These are phyloP conservation scores for Gallinago solitaria DNA, from an alignment of 2,797 vertebrate species.

Conservation along the genomic window DNA sequence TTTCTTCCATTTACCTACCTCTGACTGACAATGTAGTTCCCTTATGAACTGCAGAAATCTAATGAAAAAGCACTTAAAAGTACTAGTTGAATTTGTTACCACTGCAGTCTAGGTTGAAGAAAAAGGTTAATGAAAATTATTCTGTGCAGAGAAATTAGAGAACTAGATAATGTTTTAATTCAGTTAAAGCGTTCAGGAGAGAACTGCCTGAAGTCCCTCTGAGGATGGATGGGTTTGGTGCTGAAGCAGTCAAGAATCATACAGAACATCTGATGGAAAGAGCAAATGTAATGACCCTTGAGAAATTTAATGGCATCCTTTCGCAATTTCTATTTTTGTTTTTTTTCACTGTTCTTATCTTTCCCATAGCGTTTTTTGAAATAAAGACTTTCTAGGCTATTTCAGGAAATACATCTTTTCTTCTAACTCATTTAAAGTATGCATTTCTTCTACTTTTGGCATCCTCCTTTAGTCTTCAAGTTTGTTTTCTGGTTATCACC, in stretches of 20 bases:
- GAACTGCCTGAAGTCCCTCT: not conserved
- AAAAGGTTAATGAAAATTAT: not conserved
- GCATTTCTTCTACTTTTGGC: not conserved
- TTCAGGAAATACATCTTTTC: not conserved
- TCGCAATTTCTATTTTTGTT: not conserved
- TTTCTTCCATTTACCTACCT: not conserved
- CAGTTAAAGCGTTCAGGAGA: not conserved
- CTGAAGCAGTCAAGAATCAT: not conserved
- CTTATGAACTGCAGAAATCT: not conserved
- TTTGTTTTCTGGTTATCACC: not conserved
- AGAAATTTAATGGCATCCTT: not conserved
- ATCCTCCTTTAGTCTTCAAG: not conserved
- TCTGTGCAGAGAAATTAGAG: not conserved
- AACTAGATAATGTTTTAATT: not conserved
- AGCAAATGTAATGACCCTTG: not conserved
- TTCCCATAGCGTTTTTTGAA: not conserved
- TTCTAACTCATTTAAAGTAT: not conserved
- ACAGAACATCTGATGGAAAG: not conserved
- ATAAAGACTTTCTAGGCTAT: not conserved
- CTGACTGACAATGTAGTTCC: not conserved
- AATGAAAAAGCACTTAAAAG: not conserved
- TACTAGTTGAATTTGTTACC: not conserved
- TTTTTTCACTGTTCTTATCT: not conserved
- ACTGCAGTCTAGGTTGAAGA: not conserved
- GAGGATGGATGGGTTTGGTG: not conserved